Conservation (phyloP, 2,888 invertebrate species). For the Gandaritis pyraliata region DNA sequence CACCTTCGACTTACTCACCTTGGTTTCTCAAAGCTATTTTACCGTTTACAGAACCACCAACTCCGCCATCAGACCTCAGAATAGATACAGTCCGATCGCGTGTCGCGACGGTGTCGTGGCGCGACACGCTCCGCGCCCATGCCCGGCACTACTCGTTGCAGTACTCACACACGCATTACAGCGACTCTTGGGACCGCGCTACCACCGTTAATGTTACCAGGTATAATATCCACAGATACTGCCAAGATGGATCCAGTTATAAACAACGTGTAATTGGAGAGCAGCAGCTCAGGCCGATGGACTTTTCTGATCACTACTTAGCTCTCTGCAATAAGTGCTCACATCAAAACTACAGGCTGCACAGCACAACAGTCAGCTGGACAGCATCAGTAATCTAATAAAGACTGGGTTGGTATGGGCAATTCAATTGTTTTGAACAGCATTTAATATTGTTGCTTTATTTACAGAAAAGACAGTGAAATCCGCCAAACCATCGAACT, state of each 20-base stretch:
- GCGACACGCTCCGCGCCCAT: slow-evolving; percentile 63
- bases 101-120: slow-evolving; percentile 66
- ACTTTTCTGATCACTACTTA: no score
- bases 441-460: background rate
- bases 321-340: no score
- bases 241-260: no score
- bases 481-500: slow-evolving; percentile 69
- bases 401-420: no score
- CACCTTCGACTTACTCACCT: no score
- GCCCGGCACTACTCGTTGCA: slow-evolving; percentile 71
- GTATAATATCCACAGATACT: slow-evolving; percentile 45
- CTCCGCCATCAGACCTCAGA: slow-evolving; percentile 72
- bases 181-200: slow-evolving; percentile 72
- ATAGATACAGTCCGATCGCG: slow-evolving; percentile 67
- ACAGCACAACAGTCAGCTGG: no score
- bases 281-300: no score
- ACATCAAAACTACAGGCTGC: no score
- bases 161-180: slow-evolving; percentile 62
- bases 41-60: slow-evolving; percentile 68
- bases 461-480: slow-evolving; percentile 69
- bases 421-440: no score
- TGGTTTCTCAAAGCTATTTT: no score
- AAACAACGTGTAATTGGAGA: no score
- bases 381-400: no score
- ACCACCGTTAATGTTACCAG: slow-evolving; percentile 68